Base-by-base conservation (phyloP, 2,797 vertebrate genomes). In the Bovichtus diacanthus region DNA sequence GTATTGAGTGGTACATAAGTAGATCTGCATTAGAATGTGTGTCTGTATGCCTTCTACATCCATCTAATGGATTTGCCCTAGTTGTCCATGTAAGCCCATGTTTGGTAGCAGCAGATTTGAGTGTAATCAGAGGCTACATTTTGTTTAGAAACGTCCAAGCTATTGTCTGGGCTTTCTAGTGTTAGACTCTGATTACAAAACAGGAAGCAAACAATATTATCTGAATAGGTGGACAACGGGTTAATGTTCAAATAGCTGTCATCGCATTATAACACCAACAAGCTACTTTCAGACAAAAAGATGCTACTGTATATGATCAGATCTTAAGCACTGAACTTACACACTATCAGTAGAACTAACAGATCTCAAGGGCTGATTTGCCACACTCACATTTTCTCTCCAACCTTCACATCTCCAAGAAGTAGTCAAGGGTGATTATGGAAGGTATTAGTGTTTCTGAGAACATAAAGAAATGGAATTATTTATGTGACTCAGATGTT, bases 401-500 rank as follows among this genome's bases (percentile, higher is more conserved):
- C 6, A 51, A 38, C 25, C 36, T 27, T 31, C 7, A 29, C 29
- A 63, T 23, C 15, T 39, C 1, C 6, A 2, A 4, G 5, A 6
- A 39, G 8, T 6, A 5, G 27, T n/a, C 13, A 16, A 9, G 12
- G 16, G 7, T 47, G 59, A 62, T 53, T 9, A 68, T 3, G 39
- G 39, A 21, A 39, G 9, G n/a, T 36, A 58, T 47, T 62, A 31
- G 46, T 70, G 67, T 61, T 44, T 60, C 44, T 25, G 41, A 56
- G 21, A 54, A 44, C 0, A 9, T 74, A 54, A 69, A 80, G 54
- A 81, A 66, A 66, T 74, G 46, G 10, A 59, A 47, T 47, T 23
- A 71, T 51, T 54, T 19, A 18, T 68, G 29, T 72, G 72, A 83
- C 31, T 78, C 46, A 63, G 50, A 58, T 49, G 16, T 49, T 75